Evolutionary conservation across 2,113 vertebrate genomes (phyloP), one percentile per base, ranked within the genome.

Genomic region (Corvus cornix): DNA sequence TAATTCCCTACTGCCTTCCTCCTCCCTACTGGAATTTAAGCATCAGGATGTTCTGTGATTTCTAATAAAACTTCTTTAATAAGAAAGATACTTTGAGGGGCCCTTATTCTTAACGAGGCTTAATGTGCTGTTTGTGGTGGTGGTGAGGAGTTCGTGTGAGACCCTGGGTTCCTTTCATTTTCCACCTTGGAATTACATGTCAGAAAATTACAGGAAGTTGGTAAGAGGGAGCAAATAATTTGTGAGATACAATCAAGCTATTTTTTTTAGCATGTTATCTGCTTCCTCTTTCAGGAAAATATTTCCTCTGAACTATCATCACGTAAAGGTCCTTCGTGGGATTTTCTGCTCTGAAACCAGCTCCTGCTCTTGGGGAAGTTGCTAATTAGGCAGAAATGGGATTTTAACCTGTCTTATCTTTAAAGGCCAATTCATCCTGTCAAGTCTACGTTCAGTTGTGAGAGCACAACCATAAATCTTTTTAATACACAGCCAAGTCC

Each of bases 381-480:
- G 82, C 79, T 97, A 80, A 96, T 94, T 70, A 91, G 93, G 68
- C 63, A 88, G 59, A 86, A 90, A 89, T 44, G 72, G 51, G 79
- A 83, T 93, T 94, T 94, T 91, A 90, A 93, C 82, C 87, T 90
- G 59, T n/a, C 27, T 97, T 96, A 94, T 95, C 93, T 84, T 46
- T 13, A 59, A 69, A 87, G 87, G 82, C 84, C 87, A 93, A 58
- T 89, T 91, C 93, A 96, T 95, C 95, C 96, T 95, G 95, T 90
- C 19, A 6, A 60, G 43, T 23, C 72, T 68, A 12, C 2, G 0
- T 9, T 35, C 33, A 35, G 62, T 56, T 76, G 21, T 53, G 69
- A 75, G 68, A 85, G 73, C 62, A 33, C 80, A n/a, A n/a, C 62
- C 0, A 3, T 30, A 31, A 24, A 30, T 53, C 74, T 60, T 68